Evolutionary conservation across 2,888 invertebrate species (phyloP).

Genomic region (Drosophila gaucha): DNA sequence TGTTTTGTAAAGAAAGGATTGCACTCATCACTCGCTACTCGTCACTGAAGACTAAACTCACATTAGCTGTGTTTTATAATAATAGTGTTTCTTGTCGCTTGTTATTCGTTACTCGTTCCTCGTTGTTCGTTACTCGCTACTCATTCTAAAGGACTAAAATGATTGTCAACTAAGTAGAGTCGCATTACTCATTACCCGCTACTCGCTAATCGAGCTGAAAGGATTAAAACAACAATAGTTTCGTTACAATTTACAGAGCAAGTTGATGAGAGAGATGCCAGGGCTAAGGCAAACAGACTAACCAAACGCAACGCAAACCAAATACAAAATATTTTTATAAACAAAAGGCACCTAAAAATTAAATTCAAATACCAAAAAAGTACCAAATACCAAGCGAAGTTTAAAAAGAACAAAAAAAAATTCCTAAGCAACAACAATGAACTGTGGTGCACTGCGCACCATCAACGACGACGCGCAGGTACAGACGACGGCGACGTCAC

Average conservation of each 20-base stretch:
- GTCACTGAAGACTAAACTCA: too few species aligned
- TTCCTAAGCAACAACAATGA: conserved; percentile 62
- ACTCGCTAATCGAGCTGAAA: background rate
- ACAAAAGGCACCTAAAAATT: conserved; percentile 23
- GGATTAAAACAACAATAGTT: conserved; percentile 7
- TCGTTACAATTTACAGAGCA: conserved; percentile 26
- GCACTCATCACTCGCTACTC: conserved; percentile 5
- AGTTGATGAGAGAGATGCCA: conserved; percentile 53
- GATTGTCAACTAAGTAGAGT: too few species aligned
- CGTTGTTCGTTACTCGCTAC: background rate
- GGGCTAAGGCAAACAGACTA: conserved; percentile 45
- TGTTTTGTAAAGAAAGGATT: too few species aligned
- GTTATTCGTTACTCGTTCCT: background rate
- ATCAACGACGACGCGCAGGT: conserved; percentile 77
- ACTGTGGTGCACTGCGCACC: conserved; percentile 83
- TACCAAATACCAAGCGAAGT: conserved; percentile 40
- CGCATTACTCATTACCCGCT: background rate
- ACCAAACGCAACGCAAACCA: conserved; percentile 46
- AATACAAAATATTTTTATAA: conserved; percentile 31
- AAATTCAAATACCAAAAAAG: conserved; percentile 50
- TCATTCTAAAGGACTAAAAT: too few species aligned
- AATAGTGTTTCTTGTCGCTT: background rate
- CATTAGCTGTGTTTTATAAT: too few species aligned
- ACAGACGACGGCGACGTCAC: conserved; percentile 31
- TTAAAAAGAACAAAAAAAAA: conserved; percentile 11